Evolutionary conservation across 2,113 vertebrate genomes (phyloP).

Genomic region (Caranx ignobilis): DNA sequence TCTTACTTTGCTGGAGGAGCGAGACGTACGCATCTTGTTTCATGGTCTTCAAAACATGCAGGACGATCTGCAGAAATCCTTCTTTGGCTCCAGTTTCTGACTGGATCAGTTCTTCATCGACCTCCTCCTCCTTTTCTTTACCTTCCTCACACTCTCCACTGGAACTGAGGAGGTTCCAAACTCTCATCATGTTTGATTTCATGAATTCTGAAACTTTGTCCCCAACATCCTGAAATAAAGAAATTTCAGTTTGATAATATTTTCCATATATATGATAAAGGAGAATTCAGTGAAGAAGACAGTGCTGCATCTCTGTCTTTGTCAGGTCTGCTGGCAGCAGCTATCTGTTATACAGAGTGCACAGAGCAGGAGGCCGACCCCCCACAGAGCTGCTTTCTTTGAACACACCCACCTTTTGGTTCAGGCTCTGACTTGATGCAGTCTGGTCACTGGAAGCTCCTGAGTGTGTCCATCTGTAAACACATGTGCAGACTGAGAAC

Average conservation of each 20-base stretch:
- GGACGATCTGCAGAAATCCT: constrained; percentile 17
- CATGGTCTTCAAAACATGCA: constrained; percentile 28
- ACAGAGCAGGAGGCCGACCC: too few relatives aligned
- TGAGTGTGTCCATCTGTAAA: too few relatives aligned
- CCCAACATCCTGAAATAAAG: not conserved
- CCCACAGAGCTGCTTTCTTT: too few relatives aligned
- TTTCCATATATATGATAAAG: too few relatives aligned
- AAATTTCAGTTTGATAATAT: not conserved
- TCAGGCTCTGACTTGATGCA: too few relatives aligned
- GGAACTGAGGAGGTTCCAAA: not conserved
- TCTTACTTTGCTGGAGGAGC: constrained; percentile 29
- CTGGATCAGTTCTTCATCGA: constrained; percentile 2
- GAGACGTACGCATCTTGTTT: not conserved
- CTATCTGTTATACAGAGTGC: too few relatives aligned
- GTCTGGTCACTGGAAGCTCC: too few relatives aligned
- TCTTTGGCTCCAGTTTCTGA: not conserved
- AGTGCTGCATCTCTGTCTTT: too few relatives aligned
- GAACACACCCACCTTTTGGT: too few relatives aligned
- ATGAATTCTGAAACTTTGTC: not conserved
- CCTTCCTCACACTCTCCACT: not conserved
- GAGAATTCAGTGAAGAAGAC: not conserved
- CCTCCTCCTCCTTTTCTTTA: not conserved
- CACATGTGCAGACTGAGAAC: too few relatives aligned
- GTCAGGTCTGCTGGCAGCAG: too few relatives aligned
- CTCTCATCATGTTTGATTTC: not conserved